Evolutionary conservation across 2,888 invertebrate species (phyloP).

Genomic region (Molanna angustata): DNA sequence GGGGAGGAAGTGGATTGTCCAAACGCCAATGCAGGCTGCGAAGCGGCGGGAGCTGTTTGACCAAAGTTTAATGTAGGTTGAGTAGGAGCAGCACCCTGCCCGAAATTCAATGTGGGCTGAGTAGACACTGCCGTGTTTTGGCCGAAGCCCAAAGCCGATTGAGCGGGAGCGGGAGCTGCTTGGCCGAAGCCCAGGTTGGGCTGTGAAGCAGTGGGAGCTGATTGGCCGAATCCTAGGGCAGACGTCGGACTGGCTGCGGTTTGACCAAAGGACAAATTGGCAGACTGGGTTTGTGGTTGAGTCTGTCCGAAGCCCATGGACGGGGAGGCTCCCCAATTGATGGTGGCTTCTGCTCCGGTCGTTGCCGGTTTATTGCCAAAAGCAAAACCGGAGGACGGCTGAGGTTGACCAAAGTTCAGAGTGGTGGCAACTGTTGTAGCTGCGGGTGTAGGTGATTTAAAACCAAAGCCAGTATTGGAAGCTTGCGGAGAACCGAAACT

Average conservation of each 20-base stretch:
- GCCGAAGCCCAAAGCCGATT: neutral
- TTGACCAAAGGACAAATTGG: conserved; percentile 15
- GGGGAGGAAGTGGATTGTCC: neutral
- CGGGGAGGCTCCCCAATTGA: conserved; percentile 9
- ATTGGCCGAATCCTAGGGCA: conserved; percentile 6
- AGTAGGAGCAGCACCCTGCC: too few species aligned
- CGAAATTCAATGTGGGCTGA: too few species aligned
- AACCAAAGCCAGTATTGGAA: conserved; percentile 9
- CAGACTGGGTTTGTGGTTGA: conserved; percentile 1
- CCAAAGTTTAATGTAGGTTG: too few species aligned
- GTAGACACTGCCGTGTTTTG: neutral
- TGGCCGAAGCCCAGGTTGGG: neutral
- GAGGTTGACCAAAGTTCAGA: conserved; percentile 3
- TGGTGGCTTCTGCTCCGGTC: neutral
- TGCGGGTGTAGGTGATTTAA: conserved; percentile 16
- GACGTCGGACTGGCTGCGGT: conserved; percentile 4
- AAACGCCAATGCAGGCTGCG: neutral
- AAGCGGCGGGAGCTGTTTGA: neutral
- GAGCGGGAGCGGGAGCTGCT: neutral
- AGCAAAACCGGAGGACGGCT: neutral
- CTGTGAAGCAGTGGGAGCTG: conserved; percentile 8
- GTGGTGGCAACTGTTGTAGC: neutral
- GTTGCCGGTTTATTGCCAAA: conserved; percentile 2
- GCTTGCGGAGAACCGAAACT: conserved; percentile 3
- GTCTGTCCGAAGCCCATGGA: conserved; percentile 9